phyloP scores from a whole-genome alignment of 2,888 invertebrate genomes.

The Lycophotia porphyrea region DNA sequence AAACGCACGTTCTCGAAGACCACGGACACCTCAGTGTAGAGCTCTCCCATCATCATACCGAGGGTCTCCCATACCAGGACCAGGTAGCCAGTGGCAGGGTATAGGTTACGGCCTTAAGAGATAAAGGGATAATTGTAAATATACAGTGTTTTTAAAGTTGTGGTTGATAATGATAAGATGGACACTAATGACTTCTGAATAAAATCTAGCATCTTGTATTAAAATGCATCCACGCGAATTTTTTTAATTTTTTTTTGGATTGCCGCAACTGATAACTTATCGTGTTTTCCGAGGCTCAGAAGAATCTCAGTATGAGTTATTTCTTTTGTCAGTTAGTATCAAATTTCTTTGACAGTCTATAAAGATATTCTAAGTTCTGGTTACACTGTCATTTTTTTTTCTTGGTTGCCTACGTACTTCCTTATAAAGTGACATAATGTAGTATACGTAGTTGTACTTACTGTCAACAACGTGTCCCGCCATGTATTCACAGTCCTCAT shows the following conservation, averaged over 20 bases:
- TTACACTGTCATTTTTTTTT: background rate
- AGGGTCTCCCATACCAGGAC: slow-evolving; percentile 94
- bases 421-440: background rate
- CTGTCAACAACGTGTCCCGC: slow-evolving; percentile 96
- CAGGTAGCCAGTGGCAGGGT: slow-evolving; percentile 96
- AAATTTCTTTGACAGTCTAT: no score
- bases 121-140: background rate
- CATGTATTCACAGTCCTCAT: slow-evolving; percentile 93
- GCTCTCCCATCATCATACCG: slow-evolving; percentile 92
- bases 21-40: slow-evolving; percentile 93
- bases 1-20: slow-evolving; percentile 96
- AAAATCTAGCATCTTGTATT: background rate
- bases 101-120: slow-evolving; percentile 92
- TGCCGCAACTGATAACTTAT: no score
- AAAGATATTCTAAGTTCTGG: no score
- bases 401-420: background rate
- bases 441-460: slow-evolving; percentile 62
- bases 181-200: background rate
- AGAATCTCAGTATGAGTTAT: no score
- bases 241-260: no score
- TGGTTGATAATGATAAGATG: background rate
- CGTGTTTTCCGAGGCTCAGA: no score
- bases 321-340: background rate
- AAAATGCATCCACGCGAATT: background rate
- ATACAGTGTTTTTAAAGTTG: background rate